Evolutionary conservation across 1,140 invertebrate species (phyloP).

Genomic region (Drosophila teissieri): DNA sequence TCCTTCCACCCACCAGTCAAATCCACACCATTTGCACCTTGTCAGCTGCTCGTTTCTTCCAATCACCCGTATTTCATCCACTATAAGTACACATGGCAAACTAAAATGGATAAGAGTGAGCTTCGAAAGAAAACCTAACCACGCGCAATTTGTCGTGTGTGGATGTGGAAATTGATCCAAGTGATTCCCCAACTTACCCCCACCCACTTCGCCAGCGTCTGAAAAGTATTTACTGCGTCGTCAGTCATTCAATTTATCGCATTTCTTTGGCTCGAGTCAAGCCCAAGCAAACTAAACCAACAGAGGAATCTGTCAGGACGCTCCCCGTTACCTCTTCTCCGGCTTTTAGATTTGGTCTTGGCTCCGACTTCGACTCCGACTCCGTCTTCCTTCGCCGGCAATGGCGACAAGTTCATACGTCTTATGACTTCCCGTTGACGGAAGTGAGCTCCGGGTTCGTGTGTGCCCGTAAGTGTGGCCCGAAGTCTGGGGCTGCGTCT

Average conservation of each 20-base stretch:
- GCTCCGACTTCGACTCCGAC: conserved; percentile 16
- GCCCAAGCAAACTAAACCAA: conserved; percentile 48
- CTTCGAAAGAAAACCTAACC: conserved; percentile 68
- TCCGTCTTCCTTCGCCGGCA: conserved; percentile 25
- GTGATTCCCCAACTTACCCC: conserved; percentile 16
- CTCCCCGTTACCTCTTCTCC: conserved; percentile 42
- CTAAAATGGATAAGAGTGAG: conserved; percentile 30
- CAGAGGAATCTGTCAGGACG: conserved; percentile 54
- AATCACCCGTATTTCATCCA: conserved; percentile 1
- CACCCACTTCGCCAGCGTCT: conserved; percentile 54
- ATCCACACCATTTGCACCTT: conserved; percentile 35
- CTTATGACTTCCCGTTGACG: conserved; percentile 82
- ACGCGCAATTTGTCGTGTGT: conserved; percentile 77
- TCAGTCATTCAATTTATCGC: conserved; percentile 83
- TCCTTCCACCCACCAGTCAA: conserved; percentile 3
- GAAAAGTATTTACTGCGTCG: conserved; percentile 81
- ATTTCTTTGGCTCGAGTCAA: conserved; percentile 66
- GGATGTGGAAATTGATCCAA: conserved; percentile 62
- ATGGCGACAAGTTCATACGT: conserved; percentile 79
- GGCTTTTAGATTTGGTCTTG: conserved; percentile 6
- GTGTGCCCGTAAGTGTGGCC: conserved; percentile 44
- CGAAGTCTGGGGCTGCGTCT: conserved; percentile 32
- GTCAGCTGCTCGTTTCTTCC: conserved; percentile 17
- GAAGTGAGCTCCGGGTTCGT: conserved; percentile 48
- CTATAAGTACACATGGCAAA: conserved; percentile 35